Percentiles rank a stretch among this genome's conserved stretches.
phyloP scores from a whole-genome alignment of 2,113 vertebrate species.

The Rhea pennata region DNA sequence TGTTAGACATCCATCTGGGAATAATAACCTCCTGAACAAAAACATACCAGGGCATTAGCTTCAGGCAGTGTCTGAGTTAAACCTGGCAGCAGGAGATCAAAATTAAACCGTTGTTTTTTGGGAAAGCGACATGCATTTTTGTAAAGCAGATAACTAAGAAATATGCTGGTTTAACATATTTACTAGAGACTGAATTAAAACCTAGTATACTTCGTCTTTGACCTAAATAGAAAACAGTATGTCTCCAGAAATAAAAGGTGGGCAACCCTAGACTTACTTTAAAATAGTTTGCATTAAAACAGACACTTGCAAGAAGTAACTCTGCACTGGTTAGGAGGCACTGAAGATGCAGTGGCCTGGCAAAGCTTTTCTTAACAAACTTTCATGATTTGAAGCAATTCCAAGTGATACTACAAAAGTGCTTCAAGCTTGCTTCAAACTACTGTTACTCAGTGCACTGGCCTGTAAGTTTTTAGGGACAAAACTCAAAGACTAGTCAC shows the following conservation, averaged over 20 bases:
- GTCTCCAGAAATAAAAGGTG: background rate
- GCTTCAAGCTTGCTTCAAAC: background rate
- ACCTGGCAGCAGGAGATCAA: slow-evolving; percentile 49
- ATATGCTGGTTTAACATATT: background rate
- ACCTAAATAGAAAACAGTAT: accelerated
- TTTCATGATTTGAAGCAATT: background rate
- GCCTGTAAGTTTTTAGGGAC: background rate
- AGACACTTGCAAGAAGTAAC: background rate
- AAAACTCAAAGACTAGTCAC: background rate
- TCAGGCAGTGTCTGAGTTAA: slow-evolving; percentile 11
- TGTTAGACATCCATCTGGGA: slow-evolving; percentile 71
- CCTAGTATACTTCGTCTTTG: background rate
- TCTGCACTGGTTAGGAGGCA: background rate
- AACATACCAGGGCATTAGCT: slow-evolving; percentile 45
- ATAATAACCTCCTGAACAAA: slow-evolving; percentile 60
- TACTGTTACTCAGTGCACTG: background rate
- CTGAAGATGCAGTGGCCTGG: background rate
- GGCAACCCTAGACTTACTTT: background rate
- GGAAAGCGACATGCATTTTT: slow-evolving; percentile 5
- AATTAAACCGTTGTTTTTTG: background rate
- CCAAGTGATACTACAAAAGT: too few species aligned
- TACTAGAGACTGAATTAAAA: background rate
- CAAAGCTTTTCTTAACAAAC: background rate
- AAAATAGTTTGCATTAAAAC: background rate
- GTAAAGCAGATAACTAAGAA: slow-evolving; percentile 30